Base-by-base conservation (phyloP, 2,888 invertebrate genomes). In the Carabus problematicus region DNA sequence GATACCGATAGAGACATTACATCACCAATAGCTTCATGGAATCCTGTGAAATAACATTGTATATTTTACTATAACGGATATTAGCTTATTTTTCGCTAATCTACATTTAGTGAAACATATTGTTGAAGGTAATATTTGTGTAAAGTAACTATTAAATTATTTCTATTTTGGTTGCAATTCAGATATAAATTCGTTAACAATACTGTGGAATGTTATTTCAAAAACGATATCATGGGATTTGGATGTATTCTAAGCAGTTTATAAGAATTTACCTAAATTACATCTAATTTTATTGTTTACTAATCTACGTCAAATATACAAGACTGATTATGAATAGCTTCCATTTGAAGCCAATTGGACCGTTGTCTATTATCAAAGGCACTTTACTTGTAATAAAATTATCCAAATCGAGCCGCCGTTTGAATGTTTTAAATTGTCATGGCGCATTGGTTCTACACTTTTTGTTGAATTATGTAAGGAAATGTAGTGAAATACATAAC, bases 11-110 rank as follows among this genome's bases (percentile, higher is more conserved):
- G 77, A 6, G 88, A 86, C 9, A 88, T 83, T 18, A 87, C 85
- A 73, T 88, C 88, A 0, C 89, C 88, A 61, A 89, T 82, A 39
- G 88, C 88, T 77, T 88, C 88, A 77, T 88, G 88, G 75, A 89
- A 88, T 72, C 87, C 88, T 85, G 79, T 29, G 3, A 29, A 29
- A 29, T 29, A 29, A 29, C 29, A 29, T 29, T 29, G 29, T 29
- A 29, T 29, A 29, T 29, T 29, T 29, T 29, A 29, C 3, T 29
- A 29, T 29, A 29, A 29, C 6, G 29, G 29, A 29, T 29, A 29
- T 29, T 29, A 29, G 2, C 75, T 77, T 70, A 14, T 40, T 8
- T 7, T 40, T 0, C 47, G 29, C 58, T 70, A 70, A 39, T 54
- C n/a, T n/a, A n/a, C n/a, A 18, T 59, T 39, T 39, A 41, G 12